A percentile compares a stretch with the other conserved stretches of the same genome.
phyloP scores from a whole-genome alignment of 92 coral and sea anemone genomes.

The Porites evermanni region DNA sequence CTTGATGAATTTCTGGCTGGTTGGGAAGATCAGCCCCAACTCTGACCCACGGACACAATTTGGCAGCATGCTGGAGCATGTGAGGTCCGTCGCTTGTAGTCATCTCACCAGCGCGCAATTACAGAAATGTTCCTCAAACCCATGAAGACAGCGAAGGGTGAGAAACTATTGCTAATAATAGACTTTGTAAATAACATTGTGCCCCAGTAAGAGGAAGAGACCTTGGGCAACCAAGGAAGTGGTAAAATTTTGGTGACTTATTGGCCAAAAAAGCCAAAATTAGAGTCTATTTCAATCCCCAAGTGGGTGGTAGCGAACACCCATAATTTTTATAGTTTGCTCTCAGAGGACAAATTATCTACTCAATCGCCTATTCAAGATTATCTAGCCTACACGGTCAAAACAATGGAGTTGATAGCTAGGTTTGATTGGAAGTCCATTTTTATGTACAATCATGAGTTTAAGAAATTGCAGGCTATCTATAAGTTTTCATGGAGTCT shows the following conservation, averaged over 20 bases:
- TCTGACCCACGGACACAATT: background rate
- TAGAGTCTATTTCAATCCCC: background rate
- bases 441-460: constrained; percentile 51
- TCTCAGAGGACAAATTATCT: constrained; percentile 13
- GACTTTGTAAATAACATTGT: background rate
- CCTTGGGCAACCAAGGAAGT: too few species aligned
- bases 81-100: too few species aligned
- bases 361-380: constrained; percentile 3
- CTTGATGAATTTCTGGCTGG: background rate
- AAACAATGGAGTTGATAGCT: constrained; percentile 49
- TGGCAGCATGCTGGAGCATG: too few species aligned
- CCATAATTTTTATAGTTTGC: background rate
- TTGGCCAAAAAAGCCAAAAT: constrained; percentile 4
- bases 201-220: background rate
- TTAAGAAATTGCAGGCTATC: constrained; percentile 45
- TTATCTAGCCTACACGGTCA: constrained; percentile 52
- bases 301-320: background rate
- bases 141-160: background rate
- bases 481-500: constrained; percentile 50
- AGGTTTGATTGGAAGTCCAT: constrained; percentile 45
- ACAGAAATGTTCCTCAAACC: background rate
- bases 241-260: background rate
- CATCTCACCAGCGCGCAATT: too few species aligned
- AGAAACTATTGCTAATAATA: background rate
- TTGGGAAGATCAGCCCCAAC: background rate